These are phyloP conservation scores for Triplophysa siluroides DNA, from an alignment of 2,113 vertebrate species.

Conservation along the genomic window DNA sequence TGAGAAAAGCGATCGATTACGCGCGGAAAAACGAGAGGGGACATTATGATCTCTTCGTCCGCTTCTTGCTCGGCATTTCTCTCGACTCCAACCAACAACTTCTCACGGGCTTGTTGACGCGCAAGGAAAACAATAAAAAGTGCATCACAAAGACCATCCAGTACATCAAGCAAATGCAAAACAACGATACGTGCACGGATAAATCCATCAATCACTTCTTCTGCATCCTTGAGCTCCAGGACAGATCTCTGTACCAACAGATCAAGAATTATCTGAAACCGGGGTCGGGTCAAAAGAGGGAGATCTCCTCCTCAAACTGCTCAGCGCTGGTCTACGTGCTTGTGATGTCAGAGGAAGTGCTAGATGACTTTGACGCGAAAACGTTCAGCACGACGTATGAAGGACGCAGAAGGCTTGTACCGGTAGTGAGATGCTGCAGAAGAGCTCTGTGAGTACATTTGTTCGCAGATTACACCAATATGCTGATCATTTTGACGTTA, in stretches of 20 bases:
- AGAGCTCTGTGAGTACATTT: conserved; percentile 59
- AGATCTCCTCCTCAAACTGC: conserved; percentile 56
- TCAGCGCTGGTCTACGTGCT: conserved; percentile 65
- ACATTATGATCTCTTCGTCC: conserved; percentile 53
- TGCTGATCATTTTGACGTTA: too few species aligned
- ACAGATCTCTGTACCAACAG: conserved; percentile 60
- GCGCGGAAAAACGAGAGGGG: conserved; percentile 34
- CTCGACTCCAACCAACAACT: conserved; percentile 48
- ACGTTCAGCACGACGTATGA: conserved; percentile 59
- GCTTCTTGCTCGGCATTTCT: conserved; percentile 56
- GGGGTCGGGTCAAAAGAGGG: background rate
- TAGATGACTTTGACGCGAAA: conserved; percentile 56
- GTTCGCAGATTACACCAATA: too few species aligned
- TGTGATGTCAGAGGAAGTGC: conserved; percentile 46
- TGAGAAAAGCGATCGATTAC: conserved; percentile 41
- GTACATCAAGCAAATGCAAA: conserved; percentile 55
- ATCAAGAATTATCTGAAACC: conserved; percentile 56
- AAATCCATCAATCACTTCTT: conserved; percentile 61
- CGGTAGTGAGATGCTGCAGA: conserved; percentile 62
- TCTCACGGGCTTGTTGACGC: conserved; percentile 25
- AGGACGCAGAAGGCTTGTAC: conserved; percentile 61
- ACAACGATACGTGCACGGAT: conserved; percentile 54
- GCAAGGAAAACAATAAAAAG: conserved; percentile 36
- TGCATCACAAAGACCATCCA: conserved; percentile 52
- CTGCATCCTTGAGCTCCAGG: conserved; percentile 65